Base-by-base conservation (phyloP, 1,140 invertebrate species). In the Chrysoperla carnea region DNA sequence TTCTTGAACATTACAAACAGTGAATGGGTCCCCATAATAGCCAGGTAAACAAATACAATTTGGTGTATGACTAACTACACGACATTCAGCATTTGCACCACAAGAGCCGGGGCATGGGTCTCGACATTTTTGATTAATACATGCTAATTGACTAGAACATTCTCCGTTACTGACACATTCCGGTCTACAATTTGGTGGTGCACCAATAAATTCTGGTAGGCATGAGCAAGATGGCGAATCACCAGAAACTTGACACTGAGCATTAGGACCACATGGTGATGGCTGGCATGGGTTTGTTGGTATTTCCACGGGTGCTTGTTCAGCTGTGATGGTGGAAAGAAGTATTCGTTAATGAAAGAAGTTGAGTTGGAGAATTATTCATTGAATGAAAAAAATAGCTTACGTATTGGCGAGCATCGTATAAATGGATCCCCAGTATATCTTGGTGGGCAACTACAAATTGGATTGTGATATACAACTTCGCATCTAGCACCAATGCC, bases 211-310 rank as follows among this genome's bases (percentile, higher is more conserved):
- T 7, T 80, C 81, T 23, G 70, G 52, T 31, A 77, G 61, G 54
- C 86, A 89, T 43, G 73, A 79, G 50, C 86, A 89, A 47, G 80
- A 73, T 2, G 84, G 78, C 5, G 75, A 80, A 52, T 87, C 82
- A 44, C 81, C 80, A 4, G 81, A 69, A n/a, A 84, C 80, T 43
- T 74, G 66, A 53, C 87, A 91, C 52, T 78, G 70, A 17, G 80
- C 77, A 61, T 84, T 86, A 37, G 69, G 67, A 27, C 84, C 85
- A 57, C 86, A 90, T n/a, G 84, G 83, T 36, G 81, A 84, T 29
- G 82, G 81, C 36, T 71, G 53, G 55, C 86, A 90, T 17, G 82
- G 80, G 60, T 81, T 73, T 51, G 65, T 56, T 29, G 62, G 57
- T 48, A 66, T 52, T 47, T 63, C 48, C 6, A 64, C 58, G 6